phyloP scores from a whole-genome alignment of 1,140 invertebrate species.

The Chironomus tepperi region DNA sequence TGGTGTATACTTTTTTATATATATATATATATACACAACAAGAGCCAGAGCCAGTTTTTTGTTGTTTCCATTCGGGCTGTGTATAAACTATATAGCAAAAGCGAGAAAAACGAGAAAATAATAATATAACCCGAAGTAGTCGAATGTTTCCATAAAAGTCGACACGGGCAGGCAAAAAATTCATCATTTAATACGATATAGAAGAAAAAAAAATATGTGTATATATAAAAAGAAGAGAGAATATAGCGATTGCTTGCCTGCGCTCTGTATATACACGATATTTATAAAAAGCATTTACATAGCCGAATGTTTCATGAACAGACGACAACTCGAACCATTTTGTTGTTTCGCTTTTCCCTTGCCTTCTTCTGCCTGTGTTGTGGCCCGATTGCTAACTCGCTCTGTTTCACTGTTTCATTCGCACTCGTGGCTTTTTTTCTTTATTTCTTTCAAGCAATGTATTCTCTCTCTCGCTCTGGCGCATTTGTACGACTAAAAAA shows the following conservation, averaged over 20 bases:
- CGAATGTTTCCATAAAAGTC: slow-evolving; percentile 21
- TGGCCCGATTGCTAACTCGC: slow-evolving; percentile 11
- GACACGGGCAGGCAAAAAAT: slow-evolving; percentile 21
- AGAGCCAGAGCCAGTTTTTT: slow-evolving; percentile 14
- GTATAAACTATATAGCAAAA: slow-evolving; percentile 3
- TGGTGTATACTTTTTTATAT: slow-evolving; percentile 8
- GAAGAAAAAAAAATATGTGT: slow-evolving; percentile 18
- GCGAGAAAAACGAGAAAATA: slow-evolving; percentile 17
- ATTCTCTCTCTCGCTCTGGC: not conserved
- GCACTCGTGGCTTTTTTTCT: slow-evolving; percentile 2
- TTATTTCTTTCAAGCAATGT: slow-evolving; percentile 8
- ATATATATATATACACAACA: slow-evolving; percentile 20
- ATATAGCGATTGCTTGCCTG: slow-evolving; percentile 22
- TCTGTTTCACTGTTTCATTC: slow-evolving; percentile 17
- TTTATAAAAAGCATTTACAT: slow-evolving; percentile 21
- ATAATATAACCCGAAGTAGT: slow-evolving; percentile 15
- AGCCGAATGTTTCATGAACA: slow-evolving; percentile 20
- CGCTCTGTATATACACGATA: slow-evolving; percentile 15
- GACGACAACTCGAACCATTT: slow-evolving; percentile 17
- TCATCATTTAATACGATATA: slow-evolving; percentile 24
- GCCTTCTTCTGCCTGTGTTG: slow-evolving; percentile 15
- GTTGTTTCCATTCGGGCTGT: slow-evolving; percentile 9
- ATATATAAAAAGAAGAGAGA: slow-evolving; percentile 21
- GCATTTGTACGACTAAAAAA: not conserved
- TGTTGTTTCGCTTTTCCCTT: slow-evolving; percentile 20